phyloP scores from a whole-genome alignment of 2,113 vertebrate genomes.

The Benitochromis conjunctus region DNA sequence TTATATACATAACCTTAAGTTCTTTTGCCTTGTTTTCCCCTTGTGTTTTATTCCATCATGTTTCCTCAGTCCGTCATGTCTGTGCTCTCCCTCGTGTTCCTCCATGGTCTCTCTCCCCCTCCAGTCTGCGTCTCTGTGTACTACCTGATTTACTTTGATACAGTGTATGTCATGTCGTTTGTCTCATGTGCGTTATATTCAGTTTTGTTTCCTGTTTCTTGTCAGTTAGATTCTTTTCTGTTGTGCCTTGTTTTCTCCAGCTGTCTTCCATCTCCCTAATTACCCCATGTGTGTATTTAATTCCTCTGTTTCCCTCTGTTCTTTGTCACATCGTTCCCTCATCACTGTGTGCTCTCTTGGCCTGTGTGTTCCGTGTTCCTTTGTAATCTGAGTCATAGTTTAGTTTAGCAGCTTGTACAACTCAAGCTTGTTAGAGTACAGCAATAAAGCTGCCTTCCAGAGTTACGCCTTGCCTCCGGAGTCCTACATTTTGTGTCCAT shows the following conservation, averaged over 20 bases:
- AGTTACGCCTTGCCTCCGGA: background rate
- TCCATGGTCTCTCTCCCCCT: too few relatives aligned
- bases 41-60: too few relatives aligned
- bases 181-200: background rate
- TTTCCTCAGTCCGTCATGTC: too few relatives aligned
- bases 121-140: too few relatives aligned
- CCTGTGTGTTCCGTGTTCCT: accelerated
- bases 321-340: background rate
- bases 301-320: background rate
- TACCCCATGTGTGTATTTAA: background rate
- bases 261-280: background rate
- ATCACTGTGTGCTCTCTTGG: background rate
- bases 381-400: background rate
- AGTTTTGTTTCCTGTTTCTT: background rate
- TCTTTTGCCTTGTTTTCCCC: too few relatives aligned
- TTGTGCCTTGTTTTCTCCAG: accelerated
- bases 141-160: too few relatives aligned
- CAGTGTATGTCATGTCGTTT: too few relatives aligned
- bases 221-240: background rate
- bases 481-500: background rate
- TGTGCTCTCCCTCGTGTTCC: too few relatives aligned
- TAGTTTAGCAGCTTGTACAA: background rate
- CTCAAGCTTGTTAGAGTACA: background rate
- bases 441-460: background rate
- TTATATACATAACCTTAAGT: too few relatives aligned